phyloP scores from a whole-genome alignment of 35 echinoderm and acorn worm genomes.

The Nesometra sesokonis region DNA sequence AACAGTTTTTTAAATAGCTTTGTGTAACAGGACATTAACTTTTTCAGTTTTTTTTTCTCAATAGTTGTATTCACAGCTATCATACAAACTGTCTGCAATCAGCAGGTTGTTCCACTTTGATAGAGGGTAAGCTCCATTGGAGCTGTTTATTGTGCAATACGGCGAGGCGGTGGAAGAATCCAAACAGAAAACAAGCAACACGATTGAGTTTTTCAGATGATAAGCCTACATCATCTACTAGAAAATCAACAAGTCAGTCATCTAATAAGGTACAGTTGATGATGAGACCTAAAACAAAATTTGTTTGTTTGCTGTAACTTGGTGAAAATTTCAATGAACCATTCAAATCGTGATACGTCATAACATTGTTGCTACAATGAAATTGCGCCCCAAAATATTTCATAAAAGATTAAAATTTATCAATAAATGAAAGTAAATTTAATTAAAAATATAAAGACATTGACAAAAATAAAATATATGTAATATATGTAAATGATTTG shows the following conservation, averaged over 20 bases:
- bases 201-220: constrained; percentile 11
- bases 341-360: neutral
- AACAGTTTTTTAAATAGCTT: too few relatives aligned
- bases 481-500: too few relatives aligned
- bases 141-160: constrained; percentile 83
- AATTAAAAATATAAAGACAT: neutral
- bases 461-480: too few relatives aligned
- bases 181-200: constrained; percentile 1
- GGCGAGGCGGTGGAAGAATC: constrained; percentile 16
- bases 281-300: too few relatives aligned
- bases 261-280: constrained; percentile 16
- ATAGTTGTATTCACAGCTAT: constrained; percentile 80
- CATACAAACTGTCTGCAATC: constrained; percentile 66
- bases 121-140: constrained; percentile 91
- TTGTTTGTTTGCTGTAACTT: neutral
- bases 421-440: too few relatives aligned
- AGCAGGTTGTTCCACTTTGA: constrained; percentile 73
- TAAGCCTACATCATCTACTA: neutral
- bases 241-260: neutral
- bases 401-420: too few relatives aligned
- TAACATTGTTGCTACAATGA: too few relatives aligned
- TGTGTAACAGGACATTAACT: neutral
- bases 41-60: neutral
- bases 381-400: too few relatives aligned
- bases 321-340: neutral